Percentiles rank a stretch among this genome's conserved stretches.
phyloP scores from a whole-genome alignment of 2,797 vertebrate genomes.

The Arrhamphus sclerolepis region DNA sequence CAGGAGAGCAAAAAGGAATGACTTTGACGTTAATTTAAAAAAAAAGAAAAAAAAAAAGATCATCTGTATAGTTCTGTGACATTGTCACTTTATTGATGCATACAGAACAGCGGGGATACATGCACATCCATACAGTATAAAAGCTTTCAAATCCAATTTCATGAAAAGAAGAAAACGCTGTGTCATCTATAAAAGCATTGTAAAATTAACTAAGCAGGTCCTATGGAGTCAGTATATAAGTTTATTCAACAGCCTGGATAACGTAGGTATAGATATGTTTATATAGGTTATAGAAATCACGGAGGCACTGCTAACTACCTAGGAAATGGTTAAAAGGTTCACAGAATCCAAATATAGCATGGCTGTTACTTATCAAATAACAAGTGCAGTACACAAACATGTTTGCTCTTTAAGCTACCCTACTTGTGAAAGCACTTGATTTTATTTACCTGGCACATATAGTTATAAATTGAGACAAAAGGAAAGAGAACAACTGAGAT shows the following conservation, averaged over 20 bases:
- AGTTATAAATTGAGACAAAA: constrained; percentile 21
- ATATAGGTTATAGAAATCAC: constrained; percentile 40
- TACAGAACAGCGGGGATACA: constrained; percentile 19
- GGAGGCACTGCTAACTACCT: constrained; percentile 26
- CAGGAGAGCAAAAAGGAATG: constrained; percentile 10
- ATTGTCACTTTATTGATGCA: constrained; percentile 3
- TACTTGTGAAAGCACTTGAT: constrained; percentile 48
- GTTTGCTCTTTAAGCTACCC: constrained; percentile 27
- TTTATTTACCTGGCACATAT: constrained; percentile 33
- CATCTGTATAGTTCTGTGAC: constrained; percentile 4
- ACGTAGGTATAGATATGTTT: constrained; percentile 19
- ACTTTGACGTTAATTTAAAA: constrained; percentile 16
- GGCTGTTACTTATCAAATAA: constrained; percentile 32
- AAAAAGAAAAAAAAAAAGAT: constrained; percentile 16
- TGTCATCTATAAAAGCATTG: constrained; percentile 55
- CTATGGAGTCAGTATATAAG: constrained; percentile 19
- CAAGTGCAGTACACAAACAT: constrained; percentile 29
- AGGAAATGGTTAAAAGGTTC: constrained; percentile 14
- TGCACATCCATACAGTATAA: constrained; percentile 60
- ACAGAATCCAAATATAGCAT: constrained; percentile 34
- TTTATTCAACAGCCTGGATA: constrained; percentile 25
- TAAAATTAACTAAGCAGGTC: constrained; percentile 25
- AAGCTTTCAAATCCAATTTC: constrained; percentile 47
- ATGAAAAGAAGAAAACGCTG: constrained; percentile 52
- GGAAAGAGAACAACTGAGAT: constrained; percentile 24